Base-by-base conservation (phyloP, 2,888 invertebrate genomes). In the Philonicus albiceps region DNA sequence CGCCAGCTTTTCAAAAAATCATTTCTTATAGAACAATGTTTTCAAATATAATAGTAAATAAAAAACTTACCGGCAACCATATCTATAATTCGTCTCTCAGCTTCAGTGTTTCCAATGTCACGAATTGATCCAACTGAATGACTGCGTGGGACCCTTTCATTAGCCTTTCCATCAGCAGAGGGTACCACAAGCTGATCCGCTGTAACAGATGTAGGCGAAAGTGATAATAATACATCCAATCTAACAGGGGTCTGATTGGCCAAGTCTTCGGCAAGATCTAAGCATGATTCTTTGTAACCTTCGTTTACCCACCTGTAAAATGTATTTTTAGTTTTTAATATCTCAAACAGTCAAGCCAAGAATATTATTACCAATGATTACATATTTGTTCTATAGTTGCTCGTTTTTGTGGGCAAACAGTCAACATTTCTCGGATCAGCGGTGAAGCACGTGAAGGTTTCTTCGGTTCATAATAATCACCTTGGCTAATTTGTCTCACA, bases 401-500 rank as follows among this genome's bases (percentile, higher is more conserved):
- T 89, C 99, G 94, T 90, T 96, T 95, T 78, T 95, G 93, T 0
- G 99, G 97, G 90, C 97, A 96, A 72, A 99, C 98, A 0, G 98
- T 97, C 90, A 99, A 93, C 96, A 99, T 97, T 89, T 97, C 97
- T 81, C 97, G 95, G 88, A 99, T 99, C 81, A 99, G 93, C 80
- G 97, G 96, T 5, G 99, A 98, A 0, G 99, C 99, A 89, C 98
- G 95, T 88, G 99, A 98, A 74, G 98, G 98, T 90, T 95, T 96
- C 90, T 97, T 96, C 76, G 99, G 99, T 93, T 99, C 99, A 91
- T 97, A 98, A 92, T 99, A 99, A 92, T 98, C 98, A 5, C 99
- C 99, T 91, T 97, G 96, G 90, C 98, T 98, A 91, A 99, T 99
- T 93, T 99, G 98, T 91, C 97, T 96, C 88, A 98, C 98, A 90